These are phyloP conservation scores for Styela plicata DNA, from an alignment of 23 tunicate species.

Conservation along the genomic window DNA sequence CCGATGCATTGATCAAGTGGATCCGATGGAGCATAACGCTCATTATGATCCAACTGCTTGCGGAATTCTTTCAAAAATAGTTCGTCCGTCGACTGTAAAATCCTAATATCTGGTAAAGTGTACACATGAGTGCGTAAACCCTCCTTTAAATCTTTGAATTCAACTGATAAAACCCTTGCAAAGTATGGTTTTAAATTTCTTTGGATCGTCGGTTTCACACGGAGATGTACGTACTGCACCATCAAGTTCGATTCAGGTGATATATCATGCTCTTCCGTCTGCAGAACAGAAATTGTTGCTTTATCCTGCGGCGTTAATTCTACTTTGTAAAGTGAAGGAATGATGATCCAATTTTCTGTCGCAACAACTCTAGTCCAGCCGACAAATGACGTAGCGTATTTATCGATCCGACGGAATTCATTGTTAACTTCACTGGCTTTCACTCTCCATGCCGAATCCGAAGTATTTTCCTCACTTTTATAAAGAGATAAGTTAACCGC, in stretches of 20 bases:
- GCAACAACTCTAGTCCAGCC: conserved; percentile 53
- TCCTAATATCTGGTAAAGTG: conserved; percentile 51
- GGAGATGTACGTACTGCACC: conserved; percentile 57
- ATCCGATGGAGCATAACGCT: conserved; percentile 10
- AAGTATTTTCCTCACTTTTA: background rate
- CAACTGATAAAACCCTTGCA: conserved; percentile 67
- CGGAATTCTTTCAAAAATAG: conserved; percentile 72
- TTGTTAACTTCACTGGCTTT: conserved; percentile 34
- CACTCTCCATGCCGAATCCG: conserved; percentile 25
- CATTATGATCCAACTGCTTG: conserved; percentile 58
- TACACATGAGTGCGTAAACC: conserved; percentile 28
- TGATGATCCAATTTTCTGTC: conserved; percentile 73
- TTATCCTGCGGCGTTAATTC: conserved; percentile 56
- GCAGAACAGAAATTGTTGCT: conserved; percentile 42
- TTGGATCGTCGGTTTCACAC: conserved; percentile 32
- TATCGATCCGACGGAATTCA: conserved; percentile 77
- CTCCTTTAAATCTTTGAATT: conserved; percentile 66
- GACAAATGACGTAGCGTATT: conserved; percentile 47
- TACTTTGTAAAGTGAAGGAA: conserved; percentile 48
- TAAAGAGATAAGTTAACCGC: conserved; percentile 37
- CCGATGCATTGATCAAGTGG: conserved; percentile 67
- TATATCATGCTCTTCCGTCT: conserved; percentile 68
- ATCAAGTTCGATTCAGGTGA: conserved; percentile 72
- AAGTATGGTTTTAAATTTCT: conserved; percentile 34
- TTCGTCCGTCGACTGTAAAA: conserved; percentile 56